A percentile compares a stretch with the other conserved stretches of the same genome.
Conservation (phyloP, 1,140 invertebrate genomes). For the Leptopilina clavipes region DNA sequence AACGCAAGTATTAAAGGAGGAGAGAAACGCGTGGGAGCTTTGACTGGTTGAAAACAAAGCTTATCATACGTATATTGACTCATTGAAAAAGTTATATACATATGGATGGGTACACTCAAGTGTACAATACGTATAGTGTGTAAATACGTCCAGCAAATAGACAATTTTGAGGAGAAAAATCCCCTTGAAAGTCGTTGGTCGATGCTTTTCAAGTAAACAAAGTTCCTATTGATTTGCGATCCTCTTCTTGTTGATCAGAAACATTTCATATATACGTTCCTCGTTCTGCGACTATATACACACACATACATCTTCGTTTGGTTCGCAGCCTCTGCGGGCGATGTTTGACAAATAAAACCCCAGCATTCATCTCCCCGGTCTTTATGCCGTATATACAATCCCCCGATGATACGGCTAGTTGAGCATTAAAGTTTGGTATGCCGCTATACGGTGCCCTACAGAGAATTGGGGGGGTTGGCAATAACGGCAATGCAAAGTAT, state of each 20-base stretch:
- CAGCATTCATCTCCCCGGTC: conserved; percentile 50
- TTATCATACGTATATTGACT: conserved; percentile 18
- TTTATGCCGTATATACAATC: conserved; percentile 55
- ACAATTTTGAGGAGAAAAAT: conserved; percentile 15
- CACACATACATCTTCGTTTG: background rate
- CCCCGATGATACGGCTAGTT: conserved; percentile 69
- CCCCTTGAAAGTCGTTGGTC: conserved; percentile 30
- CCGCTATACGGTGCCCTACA: conserved; percentile 56
- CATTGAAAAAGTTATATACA: conserved; percentile 33
- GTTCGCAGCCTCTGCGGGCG: conserved; percentile 42
- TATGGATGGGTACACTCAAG: conserved; percentile 31
- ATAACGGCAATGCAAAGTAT: conserved; percentile 44
- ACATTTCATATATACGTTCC: background rate
- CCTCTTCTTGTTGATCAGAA: background rate
- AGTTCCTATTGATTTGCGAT: conserved; percentile 17
- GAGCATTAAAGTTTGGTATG: conserved; percentile 67
- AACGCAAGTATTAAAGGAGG: background rate
- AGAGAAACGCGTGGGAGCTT: conserved; percentile 4
- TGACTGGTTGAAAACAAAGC: conserved; percentile 20
- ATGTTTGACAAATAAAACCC: conserved; percentile 68
- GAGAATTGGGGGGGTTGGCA: conserved; percentile 32
- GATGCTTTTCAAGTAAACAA: conserved; percentile 21
- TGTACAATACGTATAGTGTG: conserved; percentile 23
- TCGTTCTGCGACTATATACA: conserved; percentile 16
- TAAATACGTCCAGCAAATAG: conserved; percentile 32